Evolutionary conservation across 2,888 invertebrate genomes (phyloP).

Genomic region (Heteropelma amictum): DNA sequence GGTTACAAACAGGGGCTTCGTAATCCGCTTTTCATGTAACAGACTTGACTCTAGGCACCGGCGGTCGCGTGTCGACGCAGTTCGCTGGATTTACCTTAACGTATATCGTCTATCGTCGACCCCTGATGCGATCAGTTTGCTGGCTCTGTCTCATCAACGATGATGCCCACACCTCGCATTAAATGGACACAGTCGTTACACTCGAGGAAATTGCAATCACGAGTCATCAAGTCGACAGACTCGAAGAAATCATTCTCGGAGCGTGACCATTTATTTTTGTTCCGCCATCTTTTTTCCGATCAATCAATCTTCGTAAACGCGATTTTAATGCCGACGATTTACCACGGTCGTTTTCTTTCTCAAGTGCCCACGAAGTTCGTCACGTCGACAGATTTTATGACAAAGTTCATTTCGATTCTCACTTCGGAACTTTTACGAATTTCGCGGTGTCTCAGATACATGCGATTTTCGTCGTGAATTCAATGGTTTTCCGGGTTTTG

Average conservation of each 20-base stretch:
- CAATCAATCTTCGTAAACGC: too few species aligned
- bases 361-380: too few species aligned
- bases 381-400: too few species aligned
- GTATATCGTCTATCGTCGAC: slow-evolving; percentile 33
- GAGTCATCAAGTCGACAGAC: background rate
- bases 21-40: slow-evolving; percentile 74
- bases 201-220: background rate
- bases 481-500: too few species aligned
- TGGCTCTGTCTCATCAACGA: slow-evolving; percentile 25
- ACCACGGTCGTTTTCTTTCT: too few species aligned
- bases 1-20: slow-evolving; percentile 68
- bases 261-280: background rate
- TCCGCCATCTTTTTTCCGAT: background rate
- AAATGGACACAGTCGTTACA: slow-evolving; percentile 12
- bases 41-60: slow-evolving; percentile 64
- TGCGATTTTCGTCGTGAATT: too few species aligned
- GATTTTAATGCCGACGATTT: too few species aligned
- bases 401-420: too few species aligned
- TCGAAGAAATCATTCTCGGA: background rate
- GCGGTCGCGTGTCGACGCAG: slow-evolving; percentile 63
- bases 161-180: slow-evolving; percentile 25
- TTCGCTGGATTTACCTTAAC: slow-evolving; percentile 53
- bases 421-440: too few species aligned
- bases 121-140: slow-evolving; percentile 32
- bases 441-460: too few species aligned